Evolutionary conservation across 2,888 invertebrate species (phyloP), one percentile per base, ranked within the genome.

Genomic region (Congeria kusceri): DNA sequence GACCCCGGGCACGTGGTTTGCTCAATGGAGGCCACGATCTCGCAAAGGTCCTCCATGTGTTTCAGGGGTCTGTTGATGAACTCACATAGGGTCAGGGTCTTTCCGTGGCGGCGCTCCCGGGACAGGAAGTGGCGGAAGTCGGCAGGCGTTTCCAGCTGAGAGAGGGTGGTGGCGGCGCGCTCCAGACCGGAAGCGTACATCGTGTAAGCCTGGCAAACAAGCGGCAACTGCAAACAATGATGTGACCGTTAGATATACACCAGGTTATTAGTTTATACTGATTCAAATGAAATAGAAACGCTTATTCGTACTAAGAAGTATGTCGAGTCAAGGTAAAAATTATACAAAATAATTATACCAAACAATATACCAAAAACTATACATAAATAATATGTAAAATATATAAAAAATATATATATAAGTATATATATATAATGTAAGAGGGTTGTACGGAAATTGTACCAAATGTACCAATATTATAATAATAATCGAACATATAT

Each of bases 51-150:
- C 28, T 68, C 65, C 25, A 81, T 27, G 32, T 81, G 81, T 32
- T 61, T 63, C 1, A 81, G 67, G 27, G 81, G 81, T 28, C 81
- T 71, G 68, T 77, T 74, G 44, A 81, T 49, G 28, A 81, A 81
- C 18, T 81, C 81, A 65, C 77, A 67, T 64, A 81, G 47, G 20
- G 61, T 56, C 59, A 77, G 47, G 20, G 74, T 61, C 53, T 61
- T 59, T 20, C 72, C 71, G 23, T 74, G 39, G 3, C 28, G 18
- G 25, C 63, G 61, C 7, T 65, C 59, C 18, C 63, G 74, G 57
- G 72, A 53, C 20, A 81, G 61, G 39, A 81, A 81, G 28, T 71
- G 63, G 32, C 74, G 71, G 72, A 81, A 81, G 29, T 77, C 71
- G 25, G 74, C 66, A 44, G 64, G 61, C 71, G 61, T 75, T 72